Evolutionary conservation across 37 sponge, comb jelly and placozoan genomes (phyloP).

Genomic region (Spongilla lacustris): DNA sequence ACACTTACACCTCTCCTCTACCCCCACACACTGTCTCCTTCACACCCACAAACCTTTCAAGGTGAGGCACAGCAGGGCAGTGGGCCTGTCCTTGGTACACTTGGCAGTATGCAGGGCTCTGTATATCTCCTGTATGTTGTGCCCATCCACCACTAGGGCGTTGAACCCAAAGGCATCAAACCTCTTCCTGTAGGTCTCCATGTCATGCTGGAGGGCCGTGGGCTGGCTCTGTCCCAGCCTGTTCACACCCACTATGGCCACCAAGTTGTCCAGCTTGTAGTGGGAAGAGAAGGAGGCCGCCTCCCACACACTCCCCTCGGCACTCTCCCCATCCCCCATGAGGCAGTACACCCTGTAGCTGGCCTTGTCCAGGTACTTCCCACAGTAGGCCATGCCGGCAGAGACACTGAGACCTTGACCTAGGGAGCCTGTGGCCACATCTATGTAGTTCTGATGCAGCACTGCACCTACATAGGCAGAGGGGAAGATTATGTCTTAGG

Average conservation of each 20-base stretch:
- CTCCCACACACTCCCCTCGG: conserved; percentile 98
- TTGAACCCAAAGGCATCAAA: conserved; percentile 92
- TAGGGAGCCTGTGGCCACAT: conserved; percentile 98
- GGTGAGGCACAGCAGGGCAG: conserved; percentile 89
- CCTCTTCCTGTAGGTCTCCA: conserved; percentile 81
- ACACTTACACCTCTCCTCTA: background rate
- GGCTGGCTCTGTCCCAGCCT: conserved; percentile 88
- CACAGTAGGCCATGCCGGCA: conserved; percentile 97
- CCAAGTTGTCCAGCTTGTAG: conserved; percentile 98
- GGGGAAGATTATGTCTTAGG: too few species aligned
- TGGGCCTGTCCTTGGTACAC: conserved; percentile 81
- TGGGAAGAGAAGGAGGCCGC: conserved; percentile 89
- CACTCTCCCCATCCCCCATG: conserved; percentile 96
- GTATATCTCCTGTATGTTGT: conserved; percentile 76
- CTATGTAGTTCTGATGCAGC: conserved; percentile 84
- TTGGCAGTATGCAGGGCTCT: conserved; percentile 79
- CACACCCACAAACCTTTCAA: conserved; percentile 75
- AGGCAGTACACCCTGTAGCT: conserved; percentile 95
- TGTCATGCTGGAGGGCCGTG: conserved; percentile 82
- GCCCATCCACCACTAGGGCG: conserved; percentile 95
- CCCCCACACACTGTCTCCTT: background rate
- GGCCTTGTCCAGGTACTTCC: conserved; percentile 97
- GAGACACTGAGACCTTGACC: conserved; percentile 96
- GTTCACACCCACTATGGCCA: conserved; percentile 94
- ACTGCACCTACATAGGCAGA: too few species aligned